Evolutionary conservation across 2,797 vertebrate genomes (phyloP).

Genomic region (Danio jaintianensis): DNA sequence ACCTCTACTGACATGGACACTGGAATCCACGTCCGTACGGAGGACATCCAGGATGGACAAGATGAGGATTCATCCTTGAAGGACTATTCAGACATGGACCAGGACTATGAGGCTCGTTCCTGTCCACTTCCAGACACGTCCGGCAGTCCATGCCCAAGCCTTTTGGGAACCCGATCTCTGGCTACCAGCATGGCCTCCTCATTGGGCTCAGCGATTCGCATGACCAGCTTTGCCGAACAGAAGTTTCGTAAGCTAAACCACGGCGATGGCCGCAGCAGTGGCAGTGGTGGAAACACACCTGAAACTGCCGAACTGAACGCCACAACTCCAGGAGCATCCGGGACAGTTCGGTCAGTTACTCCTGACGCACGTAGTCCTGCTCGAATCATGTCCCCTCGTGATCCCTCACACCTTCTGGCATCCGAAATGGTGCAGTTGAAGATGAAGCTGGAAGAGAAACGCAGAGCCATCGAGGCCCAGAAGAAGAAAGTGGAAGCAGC

Average conservation of each 20-base stretch:
- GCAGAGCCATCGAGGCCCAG: conserved; percentile 96
- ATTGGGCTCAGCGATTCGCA: conserved; percentile 85
- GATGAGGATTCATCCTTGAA: conserved; percentile 95
- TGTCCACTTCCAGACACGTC: conserved; percentile 75
- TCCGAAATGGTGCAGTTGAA: conserved; percentile 96
- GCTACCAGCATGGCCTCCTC: conserved; percentile 88
- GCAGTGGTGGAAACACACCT: conserved; percentile 92
- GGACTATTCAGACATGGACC: conserved; percentile 96
- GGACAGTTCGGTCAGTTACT: conserved; percentile 72
- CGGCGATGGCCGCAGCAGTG: conserved; percentile 88
- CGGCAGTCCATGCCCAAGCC: conserved; percentile 85
- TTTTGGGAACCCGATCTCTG: conserved; percentile 84
- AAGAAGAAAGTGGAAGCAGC: conserved; percentile 98
- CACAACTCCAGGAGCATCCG: conserved; percentile 77
- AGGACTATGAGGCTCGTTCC: conserved; percentile 85
- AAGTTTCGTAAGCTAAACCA: conserved; percentile 92
- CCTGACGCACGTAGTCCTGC: conserved; percentile 76
- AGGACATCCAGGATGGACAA: conserved; percentile 94
- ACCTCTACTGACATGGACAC: conserved; percentile 92
- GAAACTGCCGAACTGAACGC: conserved; percentile 90
- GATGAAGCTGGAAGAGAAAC: conserved; percentile 98
- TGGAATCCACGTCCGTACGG: conserved; percentile 94
- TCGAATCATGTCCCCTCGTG: conserved; percentile 78
- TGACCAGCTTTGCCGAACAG: conserved; percentile 99
- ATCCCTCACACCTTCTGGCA: conserved; percentile 90